Evolutionary conservation across 2,797 vertebrate species (phyloP).

Genomic region (Hipposideros larvatus): DNA sequence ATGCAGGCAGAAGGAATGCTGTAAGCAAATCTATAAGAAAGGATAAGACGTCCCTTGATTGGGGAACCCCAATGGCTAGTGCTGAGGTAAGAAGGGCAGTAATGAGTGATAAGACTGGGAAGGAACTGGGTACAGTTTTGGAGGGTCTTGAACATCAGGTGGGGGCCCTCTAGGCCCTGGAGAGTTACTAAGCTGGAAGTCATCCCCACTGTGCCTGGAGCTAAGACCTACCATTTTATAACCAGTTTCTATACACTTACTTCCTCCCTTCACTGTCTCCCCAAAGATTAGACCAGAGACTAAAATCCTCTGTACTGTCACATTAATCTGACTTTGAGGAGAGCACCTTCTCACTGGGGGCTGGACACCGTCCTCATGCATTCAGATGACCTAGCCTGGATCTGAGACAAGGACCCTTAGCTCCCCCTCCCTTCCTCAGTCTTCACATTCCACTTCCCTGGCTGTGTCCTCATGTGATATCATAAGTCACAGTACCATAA

Average conservation of each 20-base stretch:
- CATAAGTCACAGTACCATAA: constrained; percentile 75
- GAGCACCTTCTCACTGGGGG: background rate
- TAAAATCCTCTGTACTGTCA: background rate
- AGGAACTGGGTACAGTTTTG: background rate
- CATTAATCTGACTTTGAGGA: background rate
- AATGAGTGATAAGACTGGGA: background rate
- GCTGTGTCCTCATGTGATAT: background rate
- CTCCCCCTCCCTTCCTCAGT: background rate
- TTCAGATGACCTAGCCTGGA: background rate
- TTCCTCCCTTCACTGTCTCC: background rate
- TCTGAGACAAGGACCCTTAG: background rate
- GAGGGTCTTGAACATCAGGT: background rate
- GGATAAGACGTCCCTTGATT: no score
- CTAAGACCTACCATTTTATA: background rate
- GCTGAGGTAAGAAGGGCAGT: background rate
- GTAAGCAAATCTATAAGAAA: background rate
- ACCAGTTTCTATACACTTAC: background rate
- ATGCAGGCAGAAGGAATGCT: background rate
- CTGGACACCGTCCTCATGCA: background rate
- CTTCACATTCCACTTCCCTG: constrained; percentile 35
- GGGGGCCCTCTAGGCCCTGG: background rate
- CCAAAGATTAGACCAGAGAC: background rate
- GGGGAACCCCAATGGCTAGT: background rate
- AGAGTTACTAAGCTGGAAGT: background rate
- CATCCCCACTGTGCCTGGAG: background rate